Evolutionary conservation across 2,113 vertebrate genomes (phyloP).

Genomic region (Perognathus longimembris): DNA sequence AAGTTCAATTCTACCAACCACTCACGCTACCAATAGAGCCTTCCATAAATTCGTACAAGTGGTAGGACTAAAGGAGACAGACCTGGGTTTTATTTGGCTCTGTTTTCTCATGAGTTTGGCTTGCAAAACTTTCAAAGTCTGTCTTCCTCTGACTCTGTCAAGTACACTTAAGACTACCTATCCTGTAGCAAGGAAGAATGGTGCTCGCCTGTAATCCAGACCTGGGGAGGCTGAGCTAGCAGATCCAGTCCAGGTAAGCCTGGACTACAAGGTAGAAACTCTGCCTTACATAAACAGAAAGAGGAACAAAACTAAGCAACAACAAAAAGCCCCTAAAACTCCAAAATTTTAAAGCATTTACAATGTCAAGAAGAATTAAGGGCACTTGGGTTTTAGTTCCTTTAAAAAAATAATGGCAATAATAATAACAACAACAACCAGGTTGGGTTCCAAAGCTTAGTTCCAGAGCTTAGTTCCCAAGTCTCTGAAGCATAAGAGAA

Average conservation of each 20-base stretch:
- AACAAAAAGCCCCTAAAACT: neutral
- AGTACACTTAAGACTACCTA: neutral
- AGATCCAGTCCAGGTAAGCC: too few relatives aligned
- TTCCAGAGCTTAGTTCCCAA: constrained; percentile 26
- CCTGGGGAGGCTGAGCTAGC: too few relatives aligned
- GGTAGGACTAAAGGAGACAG: neutral
- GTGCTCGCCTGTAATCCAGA: too few relatives aligned
- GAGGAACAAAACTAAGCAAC: too few relatives aligned
- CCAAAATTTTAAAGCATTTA: neutral
- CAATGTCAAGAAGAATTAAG: constrained; percentile 17
- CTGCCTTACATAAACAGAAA: too few relatives aligned
- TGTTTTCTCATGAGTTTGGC: neutral
- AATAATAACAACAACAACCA: neutral
- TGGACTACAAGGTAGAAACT: too few relatives aligned
- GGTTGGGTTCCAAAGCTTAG: neutral
- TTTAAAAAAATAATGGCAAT: neutral
- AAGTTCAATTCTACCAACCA: neutral
- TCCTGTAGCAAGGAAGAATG: too few relatives aligned
- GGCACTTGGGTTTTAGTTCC: neutral
- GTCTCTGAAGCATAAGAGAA: neutral
- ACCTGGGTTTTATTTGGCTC: neutral
- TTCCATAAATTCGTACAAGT: neutral
- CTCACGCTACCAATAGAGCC: neutral
- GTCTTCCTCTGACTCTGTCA: neutral
- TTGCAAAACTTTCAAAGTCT: constrained; percentile 39